Evolutionary conservation across 2,888 invertebrate species (phyloP).

Genomic region (Eupithecia subfuscata): DNA sequence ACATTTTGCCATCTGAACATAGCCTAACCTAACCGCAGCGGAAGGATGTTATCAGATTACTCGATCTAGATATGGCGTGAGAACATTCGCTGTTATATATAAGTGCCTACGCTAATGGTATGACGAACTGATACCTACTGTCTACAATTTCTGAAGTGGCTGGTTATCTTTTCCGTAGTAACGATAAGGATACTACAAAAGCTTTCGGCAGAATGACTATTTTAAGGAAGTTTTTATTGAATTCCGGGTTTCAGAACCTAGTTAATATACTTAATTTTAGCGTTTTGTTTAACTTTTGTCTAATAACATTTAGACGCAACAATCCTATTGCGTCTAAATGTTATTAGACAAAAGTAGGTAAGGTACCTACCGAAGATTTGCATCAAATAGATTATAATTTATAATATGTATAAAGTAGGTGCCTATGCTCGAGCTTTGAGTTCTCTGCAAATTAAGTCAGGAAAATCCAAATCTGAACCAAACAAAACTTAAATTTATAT

Average conservation of each 20-base stretch:
- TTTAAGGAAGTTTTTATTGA: not conserved
- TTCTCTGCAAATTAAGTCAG: no score
- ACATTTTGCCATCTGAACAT: no score
- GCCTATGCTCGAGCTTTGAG: no score
- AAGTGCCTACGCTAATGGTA: not conserved
- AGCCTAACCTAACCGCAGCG: not conserved
- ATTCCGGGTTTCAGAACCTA: not conserved
- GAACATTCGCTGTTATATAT: not conserved
- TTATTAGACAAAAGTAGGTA: no score
- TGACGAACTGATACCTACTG: not conserved
- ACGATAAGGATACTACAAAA: not conserved
- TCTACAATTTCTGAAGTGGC: not conserved
- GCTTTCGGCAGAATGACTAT: not conserved
- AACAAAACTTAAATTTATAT: no score
- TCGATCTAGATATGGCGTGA: not conserved
- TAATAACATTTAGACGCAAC: no score
- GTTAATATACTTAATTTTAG: no score
- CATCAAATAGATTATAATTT: not conserved
- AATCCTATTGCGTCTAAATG: no score
- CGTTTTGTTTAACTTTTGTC: no score
- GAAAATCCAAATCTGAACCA: no score
- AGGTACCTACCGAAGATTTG: not conserved
- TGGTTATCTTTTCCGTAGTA: slow-evolving; percentile 6
- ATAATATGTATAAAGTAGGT: no score
- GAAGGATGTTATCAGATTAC: slow-evolving; percentile 6